Evolutionary conservation across 2,888 invertebrate species (phyloP), one percentile per base, ranked within the genome.

Genomic region (Oeneis ivallda): DNA sequence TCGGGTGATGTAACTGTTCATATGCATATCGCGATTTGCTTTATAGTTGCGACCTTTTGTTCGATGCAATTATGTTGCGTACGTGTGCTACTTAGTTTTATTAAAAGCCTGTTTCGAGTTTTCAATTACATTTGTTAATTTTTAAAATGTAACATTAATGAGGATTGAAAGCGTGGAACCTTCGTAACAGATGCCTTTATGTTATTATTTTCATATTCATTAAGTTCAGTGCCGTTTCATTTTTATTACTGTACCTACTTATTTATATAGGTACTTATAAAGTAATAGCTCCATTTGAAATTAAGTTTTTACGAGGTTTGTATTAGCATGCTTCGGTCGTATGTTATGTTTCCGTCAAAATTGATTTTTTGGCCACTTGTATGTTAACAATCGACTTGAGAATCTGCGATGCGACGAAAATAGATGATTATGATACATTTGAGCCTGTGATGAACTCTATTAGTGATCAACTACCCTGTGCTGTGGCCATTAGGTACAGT

Each of bases 1-100:
- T 71, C 67, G 68, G 62, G 69, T 69, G 70, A 73, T 70, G 66
- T 70, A 70, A 71, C 67, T 69, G 67, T 68, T 71, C 70, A 66
- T 69, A 66, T 70, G 65, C 67, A 65, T 68, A 67, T 68, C 71
- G 71, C 64, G 70, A 70, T 67, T 65, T 62, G 41, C 53, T 59
- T 61, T 66, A 53, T 65, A 45, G 59, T 39, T 34, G 53, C 49
- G 53, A 60, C 62, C 50, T 62, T 67, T 61, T 60, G 47, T 65
- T 65, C 37, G 37, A 47, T 68, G 19, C 66, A 64, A 59, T 62
- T 62, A 63, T 54, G 58, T 64, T 58, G 50, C 62, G 50, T 62
- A 58, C 37, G 19, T 50, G 41, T 58, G 54, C 37, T 45, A 59
- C 59, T 49, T 47, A 26, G 54, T 47, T 39, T 32, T 39, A 61